Conservation (phyloP, 2,113 vertebrate species). For the Tupaia chinensis region DNA sequence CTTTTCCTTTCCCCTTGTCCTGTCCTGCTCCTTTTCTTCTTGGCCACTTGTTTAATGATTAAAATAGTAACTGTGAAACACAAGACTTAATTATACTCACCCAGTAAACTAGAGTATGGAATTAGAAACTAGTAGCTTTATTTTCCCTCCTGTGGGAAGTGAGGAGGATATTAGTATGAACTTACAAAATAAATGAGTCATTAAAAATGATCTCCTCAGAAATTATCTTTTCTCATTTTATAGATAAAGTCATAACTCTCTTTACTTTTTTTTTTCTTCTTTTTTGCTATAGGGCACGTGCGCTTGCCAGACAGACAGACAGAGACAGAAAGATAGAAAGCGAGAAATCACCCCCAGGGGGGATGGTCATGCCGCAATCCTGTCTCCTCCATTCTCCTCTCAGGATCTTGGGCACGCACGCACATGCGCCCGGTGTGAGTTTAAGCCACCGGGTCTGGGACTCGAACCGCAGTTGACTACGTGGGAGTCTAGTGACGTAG, state of each 20-base stretch:
- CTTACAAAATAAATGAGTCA: background rate
- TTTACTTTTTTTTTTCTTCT: no score
- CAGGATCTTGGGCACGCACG: no score
- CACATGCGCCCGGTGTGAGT: no score
- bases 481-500: no score
- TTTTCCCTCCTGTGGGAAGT: background rate
- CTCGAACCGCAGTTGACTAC: no score
- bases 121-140: background rate
- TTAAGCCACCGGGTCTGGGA: no score
- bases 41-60: conserved; percentile 23
- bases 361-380: no score
- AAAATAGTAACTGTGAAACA: background rate
- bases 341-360: no score
- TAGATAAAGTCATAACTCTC: background rate
- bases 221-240: background rate
- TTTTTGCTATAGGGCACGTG: no score
- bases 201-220: background rate
- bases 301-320: no score
- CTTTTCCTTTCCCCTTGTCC: background rate
- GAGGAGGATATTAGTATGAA: background rate
- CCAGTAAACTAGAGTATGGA: background rate
- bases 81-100: background rate
- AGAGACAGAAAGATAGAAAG: no score
- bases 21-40: fast-evolving
- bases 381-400: no score